Evolutionary conservation across 2,797 vertebrate genomes (phyloP).

Genomic region (Tympanoctomys barrerae): DNA sequence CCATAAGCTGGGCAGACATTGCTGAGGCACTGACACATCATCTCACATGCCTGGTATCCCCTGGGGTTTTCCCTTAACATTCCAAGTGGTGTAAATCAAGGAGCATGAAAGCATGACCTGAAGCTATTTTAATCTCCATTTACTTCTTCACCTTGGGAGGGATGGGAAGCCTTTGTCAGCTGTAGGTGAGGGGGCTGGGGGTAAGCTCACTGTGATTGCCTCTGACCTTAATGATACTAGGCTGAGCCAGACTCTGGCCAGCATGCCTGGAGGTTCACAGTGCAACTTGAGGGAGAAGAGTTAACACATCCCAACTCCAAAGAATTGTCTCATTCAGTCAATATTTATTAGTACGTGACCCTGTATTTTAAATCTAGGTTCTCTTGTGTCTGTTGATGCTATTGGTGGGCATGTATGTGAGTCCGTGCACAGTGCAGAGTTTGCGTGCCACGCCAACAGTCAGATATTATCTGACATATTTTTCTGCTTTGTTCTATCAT

Average conservation of each 20-base stretch:
- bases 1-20: slow-evolving; percentile 28
- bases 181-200: not conserved
- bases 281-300: not conserved
- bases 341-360: slow-evolving; percentile 1
- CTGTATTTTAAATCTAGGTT: not conserved
- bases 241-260: not conserved
- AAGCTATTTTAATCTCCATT: slow-evolving; percentile 70
- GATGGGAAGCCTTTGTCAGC: slow-evolving; percentile 4
- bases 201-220: slow-evolving; percentile 3
- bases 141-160: slow-evolving; percentile 31
- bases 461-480: slow-evolving; percentile 8
- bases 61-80: slow-evolving; percentile 77
- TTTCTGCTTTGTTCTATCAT: not conserved
- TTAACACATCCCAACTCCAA: not conserved
- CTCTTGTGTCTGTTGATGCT: slow-evolving; percentile 15
- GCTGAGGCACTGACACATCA: slow-evolving; percentile 67
- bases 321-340: not conserved
- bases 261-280: not conserved
- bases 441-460: not conserved
- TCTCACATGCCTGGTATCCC: slow-evolving; percentile 69
- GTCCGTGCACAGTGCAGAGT: not conserved
- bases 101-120: slow-evolving; percentile 54
- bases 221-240: not conserved
- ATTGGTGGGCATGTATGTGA: not conserved
- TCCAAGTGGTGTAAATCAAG: slow-evolving; percentile 69